Evolutionary conservation across 2,888 invertebrate genomes (phyloP), one percentile per base, ranked within the genome.

Genomic region (Oscheius sp.): DNA sequence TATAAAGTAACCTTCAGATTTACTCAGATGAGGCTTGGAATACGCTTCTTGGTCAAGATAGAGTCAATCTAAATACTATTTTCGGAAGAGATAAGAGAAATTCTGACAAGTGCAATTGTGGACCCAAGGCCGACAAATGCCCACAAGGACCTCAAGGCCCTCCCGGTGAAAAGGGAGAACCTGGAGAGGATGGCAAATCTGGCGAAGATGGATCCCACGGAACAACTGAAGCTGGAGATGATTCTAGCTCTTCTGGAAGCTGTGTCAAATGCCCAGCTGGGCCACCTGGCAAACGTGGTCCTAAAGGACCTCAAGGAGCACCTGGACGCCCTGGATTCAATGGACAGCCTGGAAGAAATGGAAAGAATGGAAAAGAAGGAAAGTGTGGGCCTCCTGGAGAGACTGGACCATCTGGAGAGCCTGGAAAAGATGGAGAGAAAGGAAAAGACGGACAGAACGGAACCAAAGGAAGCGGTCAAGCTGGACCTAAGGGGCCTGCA

Each of bases 311-410:
- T 17, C 55, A 42, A 31, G 72, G 72, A 29, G 29, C 65, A 5
- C 50, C 72, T 29, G 72, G 73, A 52, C 64, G 66, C 34, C 67
- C 70, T 39, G 73, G 73, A 67, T 53, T 46, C 29, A 48, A 61
- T 33, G 73, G 73, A 57, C 71, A 72, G 53, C 70, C 73, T 31
- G 78, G 78, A 66, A 33, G 70, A 37, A 55, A 71, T 25, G 78
- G 76, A 69, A 70, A 74, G 65, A 71, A 71, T 53, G 78, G 78
- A 73, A 70, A 72, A 61, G 68, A 69, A 48, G 78, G 78, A 70
- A 71, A 68, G 45, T 69, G 65, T 10, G 78, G 78, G 64, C 69
- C 71, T 65, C 45, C 68, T 29, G 78, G 78, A 74, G 70, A 74
- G 52, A 70, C 71, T n/a, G 78, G 78, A 66, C 52, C 53, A 15